Evolutionary conservation across 2,888 invertebrate species (phyloP), one percentile per base, ranked within the genome.

Genomic region (Anthrax anthrax): DNA sequence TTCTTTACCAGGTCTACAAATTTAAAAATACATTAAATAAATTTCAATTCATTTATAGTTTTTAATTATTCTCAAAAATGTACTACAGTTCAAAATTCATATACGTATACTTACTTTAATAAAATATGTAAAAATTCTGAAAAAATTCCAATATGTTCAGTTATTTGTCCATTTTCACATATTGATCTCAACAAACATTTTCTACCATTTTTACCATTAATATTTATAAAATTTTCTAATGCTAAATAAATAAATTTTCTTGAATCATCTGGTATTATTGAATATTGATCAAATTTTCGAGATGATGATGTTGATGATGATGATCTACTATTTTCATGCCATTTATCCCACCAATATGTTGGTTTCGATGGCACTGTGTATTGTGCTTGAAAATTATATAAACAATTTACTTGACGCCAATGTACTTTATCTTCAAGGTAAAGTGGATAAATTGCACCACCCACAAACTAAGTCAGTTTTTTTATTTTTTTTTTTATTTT

Each of bases 141-240:
- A 44, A 60, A 54, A 9, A 64, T 49, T 42, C 62, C 64, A 18
- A 57, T 50, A 46, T 60, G 57, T 13, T 58, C 58, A 49, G 60
- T 54, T 5, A 61, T 48, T 51, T 63, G 63, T 1, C 57, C 62
- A 56, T 64, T 65, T 51, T 64, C 65, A 49, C 64, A 65, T 32
- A 64, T 65, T 29, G 62, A 55, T 10, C 66, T 54, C 23, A 63
- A 38, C 5, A 65, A 51, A 48, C 64, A 64, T 44, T 58, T 52
- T 13, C 51, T 53, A 1, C 67, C 66, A 47, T 57, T 40, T 50
- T 55, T 47, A 12, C 42, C 37, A 17, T 51, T 52, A 37, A 37
- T 51, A 8, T 55, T 58, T 58, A 64, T 58, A 18, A 60, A 61
- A 1, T 54, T 56, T 50, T 65, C 65, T 41, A 66, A 32, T 1